Percentiles rank a stretch among this genome's conserved stretches.
Evolutionary conservation across 1,140 invertebrate genomes (phyloP).

Genomic region (Anastatus disparis): DNA sequence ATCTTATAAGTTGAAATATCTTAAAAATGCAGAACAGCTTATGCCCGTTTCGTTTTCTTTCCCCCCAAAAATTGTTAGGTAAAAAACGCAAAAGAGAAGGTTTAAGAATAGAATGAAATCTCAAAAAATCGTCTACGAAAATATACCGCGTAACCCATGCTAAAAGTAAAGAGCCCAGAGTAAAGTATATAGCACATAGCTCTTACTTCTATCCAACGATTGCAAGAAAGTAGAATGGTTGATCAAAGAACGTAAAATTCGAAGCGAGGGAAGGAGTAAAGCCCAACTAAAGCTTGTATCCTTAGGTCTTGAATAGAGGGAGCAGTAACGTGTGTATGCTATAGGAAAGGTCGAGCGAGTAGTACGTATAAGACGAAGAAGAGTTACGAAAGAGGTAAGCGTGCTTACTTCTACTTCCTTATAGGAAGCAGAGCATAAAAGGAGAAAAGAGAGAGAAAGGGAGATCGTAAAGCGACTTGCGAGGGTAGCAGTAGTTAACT

Average conservation of each 20-base stretch:
- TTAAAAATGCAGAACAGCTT: constrained; percentile 10
- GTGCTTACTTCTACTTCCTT: not conserved
- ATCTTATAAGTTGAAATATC: not conserved
- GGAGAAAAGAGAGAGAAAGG: too few species aligned
- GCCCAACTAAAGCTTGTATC: not conserved
- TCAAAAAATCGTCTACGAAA: constrained; percentile 33
- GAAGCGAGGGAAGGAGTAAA: not conserved
- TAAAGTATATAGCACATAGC: not conserved
- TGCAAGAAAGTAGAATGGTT: constrained; percentile 44
- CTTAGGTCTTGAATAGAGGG: constrained; percentile 7
- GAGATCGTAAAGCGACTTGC: constrained; percentile 27
- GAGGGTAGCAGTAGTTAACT: constrained; percentile 32
- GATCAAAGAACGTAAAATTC: constrained; percentile 50
- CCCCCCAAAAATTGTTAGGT: too few species aligned
- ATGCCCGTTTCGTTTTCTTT: constrained; percentile 7
- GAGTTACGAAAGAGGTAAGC: not conserved
- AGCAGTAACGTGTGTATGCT: not conserved
- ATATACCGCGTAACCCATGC: constrained; percentile 38
- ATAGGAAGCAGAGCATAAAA: constrained; percentile 25
- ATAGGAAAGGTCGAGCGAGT: constrained; percentile 8
- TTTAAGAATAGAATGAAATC: constrained; percentile 11
- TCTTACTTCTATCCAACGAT: constrained; percentile 15
- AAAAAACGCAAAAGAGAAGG: too few species aligned
- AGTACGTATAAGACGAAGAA: too few species aligned
- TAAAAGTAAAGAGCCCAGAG: constrained; percentile 24